phyloP scores from a whole-genome alignment of 92 coral and sea anemone species.

The Phenganax subtilis region DNA sequence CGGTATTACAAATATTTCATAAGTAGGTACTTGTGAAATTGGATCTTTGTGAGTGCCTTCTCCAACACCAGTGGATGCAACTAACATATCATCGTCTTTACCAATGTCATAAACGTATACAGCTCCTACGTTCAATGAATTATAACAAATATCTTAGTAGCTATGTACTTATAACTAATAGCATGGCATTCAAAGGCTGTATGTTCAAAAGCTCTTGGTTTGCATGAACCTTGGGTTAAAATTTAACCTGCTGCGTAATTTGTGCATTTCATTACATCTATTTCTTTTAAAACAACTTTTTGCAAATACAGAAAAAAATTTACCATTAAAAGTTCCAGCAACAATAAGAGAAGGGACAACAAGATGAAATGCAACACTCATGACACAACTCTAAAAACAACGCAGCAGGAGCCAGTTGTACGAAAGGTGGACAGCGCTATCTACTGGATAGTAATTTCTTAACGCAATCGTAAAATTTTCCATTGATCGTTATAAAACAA shows the following conservation, averaged over 20 bases:
- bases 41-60: constrained; percentile 89
- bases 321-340: constrained; percentile 96
- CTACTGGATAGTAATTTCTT: too few species aligned
- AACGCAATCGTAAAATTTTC: too few species aligned
- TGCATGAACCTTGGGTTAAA: too few species aligned
- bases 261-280: too few species aligned
- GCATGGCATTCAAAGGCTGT: not conserved
- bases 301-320: constrained; percentile 5
- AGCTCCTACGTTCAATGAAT: constrained; percentile 55
- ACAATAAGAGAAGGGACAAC: constrained; percentile 77
- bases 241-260: too few species aligned
- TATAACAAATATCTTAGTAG: not conserved
- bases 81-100: constrained; percentile 81
- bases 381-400: constrained; percentile 74
- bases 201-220: too few species aligned
- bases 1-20: too few species aligned
- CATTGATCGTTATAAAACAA: too few species aligned
- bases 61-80: constrained; percentile 83
- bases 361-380: constrained; percentile 91
- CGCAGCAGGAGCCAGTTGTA: not conserved
- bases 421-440: too few species aligned
- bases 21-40: constrained; percentile 68
- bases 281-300: not conserved
- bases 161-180: not conserved
- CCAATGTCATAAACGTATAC: constrained; percentile 89